Conservation (phyloP, 92 coral and sea anemone species). For the Porites divaricata region DNA sequence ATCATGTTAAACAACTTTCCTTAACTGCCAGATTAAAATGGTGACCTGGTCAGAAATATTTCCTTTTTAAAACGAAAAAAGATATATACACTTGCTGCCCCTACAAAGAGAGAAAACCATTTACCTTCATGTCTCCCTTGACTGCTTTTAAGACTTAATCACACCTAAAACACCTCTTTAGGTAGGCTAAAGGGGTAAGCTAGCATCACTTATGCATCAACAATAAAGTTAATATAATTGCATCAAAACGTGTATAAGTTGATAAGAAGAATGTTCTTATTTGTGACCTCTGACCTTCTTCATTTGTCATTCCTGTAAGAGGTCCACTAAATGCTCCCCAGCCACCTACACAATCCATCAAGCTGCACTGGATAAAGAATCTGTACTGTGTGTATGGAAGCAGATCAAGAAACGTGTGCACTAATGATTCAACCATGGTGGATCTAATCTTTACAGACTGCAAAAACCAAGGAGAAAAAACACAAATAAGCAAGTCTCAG, state of each 20-base stretch:
- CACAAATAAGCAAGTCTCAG: background rate
- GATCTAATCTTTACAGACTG: background rate
- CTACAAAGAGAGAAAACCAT: too few relatives aligned
- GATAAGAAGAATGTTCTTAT: background rate
- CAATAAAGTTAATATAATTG: too few relatives aligned
- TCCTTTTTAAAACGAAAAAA: too few relatives aligned
- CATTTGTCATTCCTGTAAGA: conserved; percentile 37
- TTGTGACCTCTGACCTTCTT: conserved; percentile 35
- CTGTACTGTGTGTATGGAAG: conserved; percentile 49
- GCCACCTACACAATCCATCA: background rate
- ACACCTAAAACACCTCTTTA: too few relatives aligned
- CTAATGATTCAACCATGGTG: background rate
- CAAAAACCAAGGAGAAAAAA: background rate
- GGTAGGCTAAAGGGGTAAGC: too few relatives aligned
- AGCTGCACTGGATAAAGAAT: conserved; percentile 38
- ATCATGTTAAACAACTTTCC: too few relatives aligned
- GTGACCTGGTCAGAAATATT: too few relatives aligned
- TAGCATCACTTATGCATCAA: too few relatives aligned
- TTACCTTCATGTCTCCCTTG: too few relatives aligned
- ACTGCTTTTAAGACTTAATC: too few relatives aligned
- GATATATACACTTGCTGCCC: too few relatives aligned
- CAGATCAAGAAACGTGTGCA: conserved; percentile 13
- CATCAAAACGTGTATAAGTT: background rate
- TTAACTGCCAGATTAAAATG: too few relatives aligned
- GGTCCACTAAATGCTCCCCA: conserved; percentile 48